These are phyloP conservation scores for Apis florea DNA, from an alignment of 1,140 invertebrate species.

Conservation along the genomic window DNA sequence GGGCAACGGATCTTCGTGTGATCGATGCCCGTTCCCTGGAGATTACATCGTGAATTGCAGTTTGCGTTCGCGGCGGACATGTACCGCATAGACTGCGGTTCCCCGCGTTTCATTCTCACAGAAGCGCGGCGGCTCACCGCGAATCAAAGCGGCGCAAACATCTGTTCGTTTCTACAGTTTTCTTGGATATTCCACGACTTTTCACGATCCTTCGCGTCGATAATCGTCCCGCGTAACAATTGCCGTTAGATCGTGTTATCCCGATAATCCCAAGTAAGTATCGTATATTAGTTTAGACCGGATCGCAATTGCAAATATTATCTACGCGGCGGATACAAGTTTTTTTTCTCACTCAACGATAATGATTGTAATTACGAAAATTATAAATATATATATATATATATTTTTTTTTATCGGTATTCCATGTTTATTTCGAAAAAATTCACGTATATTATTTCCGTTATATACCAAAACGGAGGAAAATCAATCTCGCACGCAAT, in stretches of 20 bases:
- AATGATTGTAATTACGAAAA: too few relatives aligned
- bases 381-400: too few relatives aligned
- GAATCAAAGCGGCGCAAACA: constrained; percentile 51
- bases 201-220: constrained; percentile 10
- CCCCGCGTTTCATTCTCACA: constrained; percentile 53
- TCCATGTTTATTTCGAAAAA: too few relatives aligned
- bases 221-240: background rate
- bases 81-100: constrained; percentile 33
- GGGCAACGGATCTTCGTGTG: constrained; percentile 65
- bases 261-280: background rate
- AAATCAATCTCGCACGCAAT: too few relatives aligned
- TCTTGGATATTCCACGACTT: constrained; percentile 24
- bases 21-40: constrained; percentile 72
- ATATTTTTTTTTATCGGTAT: too few relatives aligned
- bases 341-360: too few relatives aligned
- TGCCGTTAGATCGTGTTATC: background rate
- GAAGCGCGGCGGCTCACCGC: constrained; percentile 36
- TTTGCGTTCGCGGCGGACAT: constrained; percentile 53
- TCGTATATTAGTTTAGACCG: background rate
- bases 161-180: constrained; percentile 48
- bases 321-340: too few relatives aligned
- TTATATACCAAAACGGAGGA: too few relatives aligned
- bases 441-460: too few relatives aligned
- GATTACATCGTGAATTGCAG: constrained; percentile 73
- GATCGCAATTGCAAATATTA: too few relatives aligned